A percentile compares a stretch with the other conserved stretches of the same genome.
Conservation (phyloP, 1,140 invertebrate species). For the Listronotus oregonensis region DNA sequence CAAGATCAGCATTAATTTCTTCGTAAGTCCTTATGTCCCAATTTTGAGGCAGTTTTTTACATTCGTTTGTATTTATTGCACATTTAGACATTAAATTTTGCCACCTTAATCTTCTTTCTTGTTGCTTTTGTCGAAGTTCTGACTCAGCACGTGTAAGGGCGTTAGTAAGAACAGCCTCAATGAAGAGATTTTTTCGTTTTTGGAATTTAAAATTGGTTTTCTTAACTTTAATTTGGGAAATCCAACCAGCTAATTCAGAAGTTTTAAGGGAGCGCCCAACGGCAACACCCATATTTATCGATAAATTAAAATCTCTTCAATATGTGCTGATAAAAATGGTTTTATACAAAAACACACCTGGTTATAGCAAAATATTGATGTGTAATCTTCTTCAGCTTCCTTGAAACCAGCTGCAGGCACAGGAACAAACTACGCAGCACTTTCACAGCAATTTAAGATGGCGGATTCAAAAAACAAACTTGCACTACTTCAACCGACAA, state of each 20-base stretch:
- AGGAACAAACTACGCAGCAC: constrained; percentile 20
- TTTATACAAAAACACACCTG: constrained; percentile 43
- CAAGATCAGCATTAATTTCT: constrained; percentile 46
- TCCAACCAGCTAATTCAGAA: constrained; percentile 57
- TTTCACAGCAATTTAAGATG: constrained; percentile 1
- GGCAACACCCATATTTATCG: constrained; percentile 44
- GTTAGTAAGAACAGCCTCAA: constrained; percentile 57
- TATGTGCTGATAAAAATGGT: constrained; percentile 7
- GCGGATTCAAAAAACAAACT: not conserved
- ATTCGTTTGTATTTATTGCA: constrained; percentile 19
- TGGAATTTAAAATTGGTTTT: constrained; percentile 53
- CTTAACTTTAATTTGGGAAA: constrained; percentile 57
- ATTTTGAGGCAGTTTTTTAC: constrained; percentile 16
- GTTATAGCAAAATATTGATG: constrained; percentile 5
- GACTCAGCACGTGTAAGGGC: constrained; percentile 55
- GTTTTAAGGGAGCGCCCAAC: constrained; percentile 36
- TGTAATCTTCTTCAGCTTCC: no score
- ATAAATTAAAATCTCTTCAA: constrained; percentile 37
- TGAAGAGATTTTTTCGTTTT: constrained; percentile 55
- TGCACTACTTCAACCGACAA: constrained; percentile 8
- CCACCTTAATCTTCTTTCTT: constrained; percentile 55
- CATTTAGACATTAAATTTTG: constrained; percentile 52
- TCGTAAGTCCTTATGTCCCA: constrained; percentile 41
- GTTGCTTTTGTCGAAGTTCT: constrained; percentile 56
- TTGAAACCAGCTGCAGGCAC: no score